Base-by-base conservation (phyloP, 92 coral and sea anemone species). In the Phenganax marumi region DNA sequence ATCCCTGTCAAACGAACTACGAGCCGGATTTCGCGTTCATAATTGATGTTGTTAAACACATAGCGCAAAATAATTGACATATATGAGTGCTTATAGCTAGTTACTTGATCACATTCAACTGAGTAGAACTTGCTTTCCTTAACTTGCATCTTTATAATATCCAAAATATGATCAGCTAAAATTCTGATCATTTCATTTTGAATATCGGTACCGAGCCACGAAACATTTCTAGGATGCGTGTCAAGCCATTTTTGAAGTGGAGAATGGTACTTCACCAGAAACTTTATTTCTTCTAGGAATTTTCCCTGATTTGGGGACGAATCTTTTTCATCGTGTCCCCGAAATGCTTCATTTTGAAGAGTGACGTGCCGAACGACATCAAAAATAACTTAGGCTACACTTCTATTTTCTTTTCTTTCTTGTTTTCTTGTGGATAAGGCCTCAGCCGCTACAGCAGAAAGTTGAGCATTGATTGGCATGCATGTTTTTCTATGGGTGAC, bases 61-160 rank as follows among this genome's bases (percentile, higher is more conserved):
- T 70, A 70, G 46, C 76, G 76, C 76, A 70, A 14, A 8, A 70
- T 52, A 70, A 70, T 70, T 70, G 76, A 70, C 76, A 70, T 70
- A 50, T 70, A 70, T 43, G 76, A 70, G 55, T 70, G 76, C 76
- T 70, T 70, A 43, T 70, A 52, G 16, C 76, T 70, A 52, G 76
- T 70, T 43, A 70, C 76, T 50, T 70, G 51, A 24, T 70, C 76
- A 16, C 76, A 70, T 70, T 70, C 76, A 70, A 70, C 76, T 22
- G 76, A 70, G 25, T 70, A 70, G 76, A 25, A 70, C 53, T 50
- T 70, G 76, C 76, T 70, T 70, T 70, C 76, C 22, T 70, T 33
- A 33, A 70, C 76, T 70, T 70, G 76, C 53, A 70, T 70, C 52
- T 43, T 70, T 70, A 70, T 70, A 70, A 70, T 70, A 46, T 70